A percentile compares a stretch with the other conserved stretches of the same genome.
Evolutionary conservation across 2,888 invertebrate genomes (phyloP).

Genomic region (Tipula unca): DNA sequence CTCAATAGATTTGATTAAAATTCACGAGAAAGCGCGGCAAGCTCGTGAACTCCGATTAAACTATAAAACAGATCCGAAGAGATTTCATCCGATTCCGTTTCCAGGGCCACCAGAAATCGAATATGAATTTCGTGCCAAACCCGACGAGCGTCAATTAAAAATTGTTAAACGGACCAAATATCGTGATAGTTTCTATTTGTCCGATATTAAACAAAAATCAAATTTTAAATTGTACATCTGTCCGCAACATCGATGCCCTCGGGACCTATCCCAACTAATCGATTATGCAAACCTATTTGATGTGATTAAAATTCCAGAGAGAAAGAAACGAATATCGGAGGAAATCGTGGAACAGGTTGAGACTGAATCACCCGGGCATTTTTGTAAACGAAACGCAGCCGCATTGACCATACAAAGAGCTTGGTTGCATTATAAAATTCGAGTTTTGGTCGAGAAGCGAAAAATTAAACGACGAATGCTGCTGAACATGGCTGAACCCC

Average conservation of each 20-base stretch:
- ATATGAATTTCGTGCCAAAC: constrained; percentile 35
- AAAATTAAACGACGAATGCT: neutral
- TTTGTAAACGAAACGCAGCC: neutral
- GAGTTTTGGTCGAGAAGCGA: neutral
- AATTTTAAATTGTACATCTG: neutral
- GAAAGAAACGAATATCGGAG: neutral
- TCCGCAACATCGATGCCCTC: constrained; percentile 9
- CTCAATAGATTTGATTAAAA: constrained; percentile 40
- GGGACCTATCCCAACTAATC: neutral
- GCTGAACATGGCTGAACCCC: neutral
- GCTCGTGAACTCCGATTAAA: constrained; percentile 29
- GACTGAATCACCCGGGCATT: neutral
- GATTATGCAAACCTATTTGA: neutral
- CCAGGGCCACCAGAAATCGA: constrained; percentile 18
- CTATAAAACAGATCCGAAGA: constrained; percentile 26
- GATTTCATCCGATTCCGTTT: constrained; percentile 23
- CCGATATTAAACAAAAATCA: neutral
- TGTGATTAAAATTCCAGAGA: neutral
- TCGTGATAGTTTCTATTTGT: constrained; percentile 30
- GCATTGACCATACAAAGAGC: neutral
- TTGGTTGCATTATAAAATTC: neutral
- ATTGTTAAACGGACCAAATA: constrained; percentile 35
- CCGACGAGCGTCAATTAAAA: constrained; percentile 33
- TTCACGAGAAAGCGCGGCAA: constrained; percentile 43
- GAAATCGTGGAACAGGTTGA: neutral